Evolutionary conservation across 1,140 invertebrate species (phyloP), one percentile per base, ranked within the genome.

Genomic region (Heliconius hermathena): DNA sequence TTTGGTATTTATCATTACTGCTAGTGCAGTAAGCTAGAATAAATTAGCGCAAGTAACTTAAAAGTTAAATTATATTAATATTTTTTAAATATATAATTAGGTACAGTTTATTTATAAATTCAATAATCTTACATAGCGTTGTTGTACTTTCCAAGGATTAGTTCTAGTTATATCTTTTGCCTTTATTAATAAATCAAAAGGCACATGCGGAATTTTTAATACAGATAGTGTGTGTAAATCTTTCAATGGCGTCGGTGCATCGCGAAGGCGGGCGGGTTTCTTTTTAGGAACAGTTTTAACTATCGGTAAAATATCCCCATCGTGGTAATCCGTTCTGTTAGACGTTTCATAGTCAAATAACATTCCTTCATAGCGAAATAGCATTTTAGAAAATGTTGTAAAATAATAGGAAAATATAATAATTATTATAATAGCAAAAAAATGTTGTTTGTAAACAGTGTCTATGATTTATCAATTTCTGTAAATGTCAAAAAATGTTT

Each of bases 311-410:
- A 85, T 85, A 20, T 78, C 71, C 22, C 83, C 78, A 54, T 83
- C 22, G n/a, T 82, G 82, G 46, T 81, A 90, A 76, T 89, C 83
- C 11, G 79, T 86, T 54, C 82, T 77, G 20, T 77, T 70, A 9
- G 83, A 80, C 0, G 89, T 88, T 77, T 85, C 85, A 60, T 88
- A 85, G 71, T 88, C 81, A 54, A 88, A 90, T 1, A 91, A 57
- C 83, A 90, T 84, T 33, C 75, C 76, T 77, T 89, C 86, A 41
- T 79, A 84, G 8, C 52, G 73, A 41, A 74, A n/a, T 2, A 75
- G 70, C 82, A 82, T 85, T 77, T 82, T 82, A 49, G 8, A 38
- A 71, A 38, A 74, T 29, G 5, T 54, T 38, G 57, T 70, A 77
- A 77, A 79, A 54, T 46, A 33, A 18, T 77, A 22, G 18, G 4